phyloP scores from a whole-genome alignment of 2,888 invertebrate genomes.

The Peribatodes rhomboidaria region DNA sequence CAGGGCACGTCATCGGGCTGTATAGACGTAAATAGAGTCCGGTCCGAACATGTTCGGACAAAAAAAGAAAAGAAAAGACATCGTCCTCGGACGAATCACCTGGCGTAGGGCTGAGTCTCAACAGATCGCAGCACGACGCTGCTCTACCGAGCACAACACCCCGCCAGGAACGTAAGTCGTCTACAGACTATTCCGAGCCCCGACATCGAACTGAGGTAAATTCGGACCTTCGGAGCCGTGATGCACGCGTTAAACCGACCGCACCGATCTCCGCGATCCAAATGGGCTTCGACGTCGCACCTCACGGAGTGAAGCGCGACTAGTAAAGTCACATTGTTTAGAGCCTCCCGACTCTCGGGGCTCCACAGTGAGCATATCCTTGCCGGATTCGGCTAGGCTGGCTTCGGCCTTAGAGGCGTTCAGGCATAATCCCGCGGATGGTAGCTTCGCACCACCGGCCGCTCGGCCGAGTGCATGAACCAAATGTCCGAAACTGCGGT shows the following conservation, averaged over 20 bases:
- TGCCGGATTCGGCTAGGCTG: conserved; percentile 45
- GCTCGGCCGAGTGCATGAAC: conserved; percentile 87
- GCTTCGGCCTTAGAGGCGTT: conserved; percentile 87
- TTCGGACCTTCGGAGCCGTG: conserved; percentile 56
- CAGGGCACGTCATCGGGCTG: no score
- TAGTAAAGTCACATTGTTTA: conserved; percentile 75
- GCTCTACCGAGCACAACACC: conserved; percentile 65
- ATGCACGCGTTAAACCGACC: conserved; percentile 58
- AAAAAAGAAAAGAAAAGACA: no score
- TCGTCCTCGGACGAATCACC: conserved; percentile 41
- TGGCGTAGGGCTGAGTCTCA: conserved; percentile 86
- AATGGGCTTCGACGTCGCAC: conserved; percentile 71
- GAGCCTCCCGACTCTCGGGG: conserved; percentile 78
- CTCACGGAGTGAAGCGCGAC: conserved; percentile 62
- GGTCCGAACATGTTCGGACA: no score
- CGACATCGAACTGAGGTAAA: conserved; percentile 76
- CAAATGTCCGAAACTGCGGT: conserved; percentile 61
- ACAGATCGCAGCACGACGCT: conserved; percentile 82
- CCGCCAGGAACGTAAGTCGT: conserved; percentile 88
- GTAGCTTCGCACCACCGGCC: conserved; percentile 84
- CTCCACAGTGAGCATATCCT: conserved; percentile 72
- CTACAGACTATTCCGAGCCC: conserved; percentile 87
- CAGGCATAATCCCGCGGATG: conserved; percentile 76
- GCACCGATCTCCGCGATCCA: conserved; percentile 66
- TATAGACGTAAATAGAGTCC: no score